A percentile compares a stretch with the other conserved stretches of the same genome.
These are phyloP conservation scores for Leucoma salicis DNA, from an alignment of 2,888 invertebrate genomes.

Conservation along the genomic window DNA sequence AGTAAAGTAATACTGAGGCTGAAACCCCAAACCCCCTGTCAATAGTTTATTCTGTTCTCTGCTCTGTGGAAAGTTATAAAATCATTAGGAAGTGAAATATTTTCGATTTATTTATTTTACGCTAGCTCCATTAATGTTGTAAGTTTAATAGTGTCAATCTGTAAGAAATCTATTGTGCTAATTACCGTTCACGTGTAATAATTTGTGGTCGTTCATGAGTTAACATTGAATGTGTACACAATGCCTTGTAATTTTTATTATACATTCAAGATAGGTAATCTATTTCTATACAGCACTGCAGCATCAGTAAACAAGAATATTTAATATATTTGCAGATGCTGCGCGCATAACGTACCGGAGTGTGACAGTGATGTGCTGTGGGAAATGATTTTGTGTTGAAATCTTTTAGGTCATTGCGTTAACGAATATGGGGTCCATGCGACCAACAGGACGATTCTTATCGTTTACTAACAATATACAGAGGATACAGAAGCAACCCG, in stretches of 20 bases:
- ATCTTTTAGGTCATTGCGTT: slow-evolving; percentile 34
- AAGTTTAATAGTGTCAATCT: slow-evolving; percentile 31
- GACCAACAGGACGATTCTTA: slow-evolving; percentile 83
- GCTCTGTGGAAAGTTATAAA: too few relatives aligned
- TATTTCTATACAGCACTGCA: slow-evolving; percentile 54
- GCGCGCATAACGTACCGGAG: slow-evolving; percentile 43
- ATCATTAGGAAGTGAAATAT: slow-evolving; percentile 22
- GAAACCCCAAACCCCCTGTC: too few relatives aligned
- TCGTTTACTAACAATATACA: slow-evolving; percentile 84
- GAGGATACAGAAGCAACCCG: slow-evolving; percentile 79
- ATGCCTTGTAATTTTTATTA: slow-evolving; percentile 58
- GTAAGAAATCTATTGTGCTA: too few relatives aligned
- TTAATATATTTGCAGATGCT: slow-evolving; percentile 55
- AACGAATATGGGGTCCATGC: slow-evolving; percentile 82
- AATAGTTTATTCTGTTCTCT: too few relatives aligned
- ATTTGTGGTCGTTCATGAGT: too few relatives aligned
- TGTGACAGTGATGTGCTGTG: slow-evolving; percentile 25
- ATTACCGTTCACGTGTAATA: too few relatives aligned
- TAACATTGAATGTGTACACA: too few relatives aligned
- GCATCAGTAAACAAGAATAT: slow-evolving; percentile 47
- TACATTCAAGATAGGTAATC: slow-evolving; percentile 32
- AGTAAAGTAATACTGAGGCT: too few relatives aligned
- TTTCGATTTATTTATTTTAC: slow-evolving; percentile 19
- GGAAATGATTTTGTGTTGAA: slow-evolving; percentile 54
- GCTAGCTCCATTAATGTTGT: slow-evolving; percentile 28